phyloP scores from a whole-genome alignment of 2,888 invertebrate species.

The Nomada goodeniana region DNA sequence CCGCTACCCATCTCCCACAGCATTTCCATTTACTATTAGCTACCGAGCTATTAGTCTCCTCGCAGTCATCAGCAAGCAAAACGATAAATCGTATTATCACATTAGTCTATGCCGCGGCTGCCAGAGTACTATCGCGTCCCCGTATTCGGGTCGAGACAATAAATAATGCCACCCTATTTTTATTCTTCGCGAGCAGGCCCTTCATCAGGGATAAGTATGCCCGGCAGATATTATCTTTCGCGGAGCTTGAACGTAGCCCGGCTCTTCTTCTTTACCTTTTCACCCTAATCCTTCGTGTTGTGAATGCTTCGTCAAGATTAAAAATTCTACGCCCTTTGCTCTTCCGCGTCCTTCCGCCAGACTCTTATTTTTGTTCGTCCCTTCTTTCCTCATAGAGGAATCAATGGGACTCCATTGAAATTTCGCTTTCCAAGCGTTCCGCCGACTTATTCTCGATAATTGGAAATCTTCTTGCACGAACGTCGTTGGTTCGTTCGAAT shows the following conservation, averaged over 20 bases:
- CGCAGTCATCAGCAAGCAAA: conserved; percentile 38
- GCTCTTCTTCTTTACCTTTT: background rate
- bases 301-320: conserved; percentile 57
- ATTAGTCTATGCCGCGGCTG: conserved; percentile 51
- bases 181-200: conserved; percentile 9
- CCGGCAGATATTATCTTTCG: conserved; percentile 55
- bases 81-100: conserved; percentile 63
- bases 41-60: conserved; percentile 31
- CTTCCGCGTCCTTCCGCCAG: background rate
- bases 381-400: background rate
- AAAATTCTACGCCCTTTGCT: conserved; percentile 37
- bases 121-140: conserved; percentile 29
- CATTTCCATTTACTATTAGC: conserved; percentile 23
- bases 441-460: conserved; percentile 58
- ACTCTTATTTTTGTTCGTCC: background rate
- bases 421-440: conserved; percentile 53
- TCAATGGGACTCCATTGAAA: conserved; percentile 53
- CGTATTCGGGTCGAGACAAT: conserved; percentile 54
- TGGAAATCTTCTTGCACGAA: conserved; percentile 60
- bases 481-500: conserved; percentile 53
- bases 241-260: background rate
- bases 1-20: too few species aligned
- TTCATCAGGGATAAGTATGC: conserved; percentile 59
- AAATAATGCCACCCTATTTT: conserved; percentile 42
- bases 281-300: conserved; percentile 48